Base-by-base conservation (phyloP, 2,113 vertebrate species). In the Microcebus lehilahytsara region DNA sequence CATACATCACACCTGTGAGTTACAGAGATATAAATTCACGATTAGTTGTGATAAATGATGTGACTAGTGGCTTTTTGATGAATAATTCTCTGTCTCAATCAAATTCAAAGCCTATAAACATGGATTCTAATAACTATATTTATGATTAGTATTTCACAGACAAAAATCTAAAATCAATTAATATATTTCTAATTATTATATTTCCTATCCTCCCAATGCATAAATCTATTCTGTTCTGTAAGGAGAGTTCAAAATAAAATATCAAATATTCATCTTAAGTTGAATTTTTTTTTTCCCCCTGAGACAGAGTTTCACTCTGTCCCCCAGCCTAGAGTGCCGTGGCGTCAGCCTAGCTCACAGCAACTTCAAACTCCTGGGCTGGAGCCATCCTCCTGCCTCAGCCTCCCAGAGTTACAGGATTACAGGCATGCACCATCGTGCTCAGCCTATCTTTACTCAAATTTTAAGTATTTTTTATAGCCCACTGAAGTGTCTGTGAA, bases 401-500 rank as follows among this genome's bases (percentile, higher is more conserved):
- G 53, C 53, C 53, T 56, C 53, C 53, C 17, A 56, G 53, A 19
- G 53, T 56, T 17, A 17, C 5, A 56, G 17, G 17, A 56, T 40
- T 40, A 71, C 9, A 23, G 10, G n/a, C 20, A 22, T 72, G 69
- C 11, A 10, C n/a, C n/a, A 40, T 2, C 5, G 23, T 12, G 20
- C 10, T n/a, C 20, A 11, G n/a, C 25, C 4, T 97, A 98, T 97
- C 89, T 90, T 96, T 96, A 98, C 93, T 97, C 98, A 93, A 71
- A 98, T 96, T 97, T 98, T 98, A 98, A 98, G 97, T 97, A 97
- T 97, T 98, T 98, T 98, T 98, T 98, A 98, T 98, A 98, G 98
- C 81, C 97, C 72, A 98, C 84, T n/a, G 85, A 98, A 97, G 97
- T 88, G 14, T 92, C 98, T 96, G 67, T 93, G 80, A 98, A 98